Conservation (phyloP, 2,797 vertebrate genomes). For the Pitangus sulphuratus region DNA sequence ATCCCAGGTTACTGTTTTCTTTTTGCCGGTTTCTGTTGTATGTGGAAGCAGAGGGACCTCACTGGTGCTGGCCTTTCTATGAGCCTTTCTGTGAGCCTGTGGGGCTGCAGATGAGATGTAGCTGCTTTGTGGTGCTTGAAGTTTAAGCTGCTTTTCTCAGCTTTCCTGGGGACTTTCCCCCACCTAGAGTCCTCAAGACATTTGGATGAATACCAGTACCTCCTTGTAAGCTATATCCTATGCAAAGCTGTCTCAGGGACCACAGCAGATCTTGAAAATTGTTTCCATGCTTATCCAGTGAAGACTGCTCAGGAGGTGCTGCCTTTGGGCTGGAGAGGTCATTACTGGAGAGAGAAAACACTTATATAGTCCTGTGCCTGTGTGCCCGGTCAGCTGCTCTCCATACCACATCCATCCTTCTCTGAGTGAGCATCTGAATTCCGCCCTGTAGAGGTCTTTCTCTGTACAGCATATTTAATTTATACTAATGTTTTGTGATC, state of each 20-base stretch:
- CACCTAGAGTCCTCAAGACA: not conserved
- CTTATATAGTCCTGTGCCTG: not conserved
- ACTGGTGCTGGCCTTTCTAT: not conserved
- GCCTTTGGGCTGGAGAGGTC: not conserved
- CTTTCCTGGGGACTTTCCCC: not conserved
- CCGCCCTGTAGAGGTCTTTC: not conserved
- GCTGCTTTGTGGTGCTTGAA: not conserved
- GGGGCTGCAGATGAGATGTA: not conserved
- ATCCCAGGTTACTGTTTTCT: not conserved
- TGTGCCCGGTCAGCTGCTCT: not conserved
- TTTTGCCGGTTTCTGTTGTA: not conserved
- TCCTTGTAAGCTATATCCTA: not conserved
- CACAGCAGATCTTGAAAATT: not conserved
- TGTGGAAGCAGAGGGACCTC: rapidly evolving
- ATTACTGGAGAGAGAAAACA: not conserved
- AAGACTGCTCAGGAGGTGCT: not conserved
- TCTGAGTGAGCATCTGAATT: not conserved
- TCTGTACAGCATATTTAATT: not conserved
- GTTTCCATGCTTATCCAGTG: not conserved
- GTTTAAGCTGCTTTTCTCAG: not conserved
- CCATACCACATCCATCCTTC: not conserved
- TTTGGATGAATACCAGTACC: not conserved
- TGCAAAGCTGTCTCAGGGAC: not conserved
- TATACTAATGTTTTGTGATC: not conserved
- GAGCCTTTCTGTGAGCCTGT: not conserved